Evolutionary conservation across 2,888 invertebrate genomes (phyloP).

Genomic region (Cryptocephalus primarius): DNA sequence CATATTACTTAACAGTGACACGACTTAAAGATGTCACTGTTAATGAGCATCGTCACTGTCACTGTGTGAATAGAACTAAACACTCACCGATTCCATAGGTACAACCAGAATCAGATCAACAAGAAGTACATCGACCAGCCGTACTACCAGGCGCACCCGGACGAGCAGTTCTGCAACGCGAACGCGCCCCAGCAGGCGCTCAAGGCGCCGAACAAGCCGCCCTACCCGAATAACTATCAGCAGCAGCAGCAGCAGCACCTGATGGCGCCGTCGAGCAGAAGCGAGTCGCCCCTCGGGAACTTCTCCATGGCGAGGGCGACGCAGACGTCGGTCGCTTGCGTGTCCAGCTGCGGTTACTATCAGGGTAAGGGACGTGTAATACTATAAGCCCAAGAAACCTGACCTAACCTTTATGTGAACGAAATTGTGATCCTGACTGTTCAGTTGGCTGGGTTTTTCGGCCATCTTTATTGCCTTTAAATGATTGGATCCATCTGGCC

Average conservation of each 20-base stretch:
- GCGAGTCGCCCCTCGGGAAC: slow-evolving; percentile 32
- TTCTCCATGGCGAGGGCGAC: slow-evolving; percentile 34
- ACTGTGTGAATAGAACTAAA: no score
- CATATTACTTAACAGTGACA: no score
- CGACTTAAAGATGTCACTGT: no score
- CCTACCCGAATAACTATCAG: slow-evolving; percentile 6
- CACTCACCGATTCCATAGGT: slow-evolving; percentile 8
- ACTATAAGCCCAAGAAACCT: neutral
- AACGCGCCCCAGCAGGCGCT: slow-evolving; percentile 12
- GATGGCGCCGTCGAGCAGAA: slow-evolving; percentile 27
- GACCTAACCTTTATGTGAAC: no score
- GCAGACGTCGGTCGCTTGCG: slow-evolving; percentile 28
- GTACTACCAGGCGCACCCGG: slow-evolving; percentile 26
- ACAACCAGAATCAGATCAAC: slow-evolving; percentile 35
- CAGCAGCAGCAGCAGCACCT: slow-evolving; percentile 8
- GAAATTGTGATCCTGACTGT: no score
- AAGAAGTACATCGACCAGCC: slow-evolving; percentile 33
- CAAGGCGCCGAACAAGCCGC: slow-evolving; percentile 4
- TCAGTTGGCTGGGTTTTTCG: no score
- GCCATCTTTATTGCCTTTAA: no score
- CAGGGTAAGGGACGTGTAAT: slow-evolving; percentile 7
- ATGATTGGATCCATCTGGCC: no score
- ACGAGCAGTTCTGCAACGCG: slow-evolving; percentile 27
- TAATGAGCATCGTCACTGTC: no score
- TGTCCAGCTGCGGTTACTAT: slow-evolving; percentile 21